Base-by-base conservation (phyloP, 2,113 vertebrate genomes). In the Brachyhypopomus gauderio region DNA sequence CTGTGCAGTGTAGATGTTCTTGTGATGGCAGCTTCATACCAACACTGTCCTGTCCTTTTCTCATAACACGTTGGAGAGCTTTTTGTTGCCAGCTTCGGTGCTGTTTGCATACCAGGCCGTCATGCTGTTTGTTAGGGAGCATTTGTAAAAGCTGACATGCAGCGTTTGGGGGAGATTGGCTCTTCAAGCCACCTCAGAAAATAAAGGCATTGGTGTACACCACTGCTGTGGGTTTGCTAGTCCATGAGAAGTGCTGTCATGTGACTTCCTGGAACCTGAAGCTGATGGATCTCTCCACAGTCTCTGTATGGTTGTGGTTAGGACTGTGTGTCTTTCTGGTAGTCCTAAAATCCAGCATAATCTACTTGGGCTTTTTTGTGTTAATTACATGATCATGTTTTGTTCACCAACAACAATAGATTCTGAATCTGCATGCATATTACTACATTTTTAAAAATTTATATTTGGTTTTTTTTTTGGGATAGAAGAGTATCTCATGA, bases 11-110 rank as follows among this genome's bases (percentile, higher is more conserved):
- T 27, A 60, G 52, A 22, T 70, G 77, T 20, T 79, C 55, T 30
- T 45, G 52, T 23, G 30, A 58, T 60, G 77, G 52, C 16, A 41
- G 52, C 20, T 79, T 16, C 5, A 5, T 79, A 41, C 23, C 59
- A 74, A 64, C 36, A 80, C 48, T 52, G 19, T 25, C 45, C 59
- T 56, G 5, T 75, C 59, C 71, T 38, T 12, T 38, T 80, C 74
- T 80, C 38, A 66, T 30, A 38, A 77, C 75, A 60, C 41, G 19
- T 3, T 64, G 59, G 27, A 41, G 6, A 7, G 16, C 59, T 63
- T 62, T 72, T 72, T 17, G n/a, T 30, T 30, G 30, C 30, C 30
- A 36, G 70, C 70, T 73, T 55, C 52, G 34, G 22, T 63, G 22
- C 71, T 30, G 30, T 30, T 30, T 30, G 30, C 30, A 30, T 30